Conservation (phyloP, 2,888 invertebrate genomes). For the Amitus sp. region DNA sequence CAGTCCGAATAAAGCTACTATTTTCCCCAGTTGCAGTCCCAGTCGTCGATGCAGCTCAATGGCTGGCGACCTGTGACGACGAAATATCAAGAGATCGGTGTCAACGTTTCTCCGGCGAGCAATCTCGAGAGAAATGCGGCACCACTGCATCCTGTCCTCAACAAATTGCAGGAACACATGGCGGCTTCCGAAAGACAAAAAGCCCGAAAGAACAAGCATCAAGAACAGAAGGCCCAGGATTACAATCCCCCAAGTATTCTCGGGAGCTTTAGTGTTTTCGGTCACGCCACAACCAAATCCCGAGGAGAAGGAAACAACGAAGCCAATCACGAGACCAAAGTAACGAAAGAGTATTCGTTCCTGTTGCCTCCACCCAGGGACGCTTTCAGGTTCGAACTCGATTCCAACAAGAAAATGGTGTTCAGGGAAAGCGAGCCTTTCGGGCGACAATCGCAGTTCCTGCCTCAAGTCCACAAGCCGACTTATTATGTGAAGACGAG, state of each 20-base stretch:
- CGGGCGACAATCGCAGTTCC: slow-evolving; percentile 49
- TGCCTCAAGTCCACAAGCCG: slow-evolving; percentile 44
- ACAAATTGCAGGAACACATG: slow-evolving; percentile 59
- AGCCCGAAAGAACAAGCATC: slow-evolving; percentile 47
- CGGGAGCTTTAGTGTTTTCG: slow-evolving; percentile 72
- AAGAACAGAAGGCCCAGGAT: too few species aligned
- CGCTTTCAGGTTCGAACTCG: slow-evolving; percentile 54
- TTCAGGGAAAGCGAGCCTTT: slow-evolving; percentile 51
- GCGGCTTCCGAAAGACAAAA: slow-evolving; percentile 51
- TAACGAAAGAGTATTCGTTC: slow-evolving; percentile 57
- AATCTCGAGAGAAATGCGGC: slow-evolving; percentile 47
- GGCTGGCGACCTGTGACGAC: slow-evolving; percentile 59
- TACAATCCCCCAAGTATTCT: slow-evolving; percentile 45
- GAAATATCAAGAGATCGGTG: slow-evolving; percentile 54
- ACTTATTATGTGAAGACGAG: slow-evolving; percentile 50
- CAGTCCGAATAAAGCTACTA: not conserved
- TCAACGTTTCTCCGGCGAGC: slow-evolving; percentile 49
- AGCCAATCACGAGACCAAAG: slow-evolving; percentile 48
- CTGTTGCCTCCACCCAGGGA: slow-evolving; percentile 58
- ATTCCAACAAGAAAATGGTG: slow-evolving; percentile 50
- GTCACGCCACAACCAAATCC: slow-evolving; percentile 69
- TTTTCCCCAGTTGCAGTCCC: slow-evolving; percentile 46
- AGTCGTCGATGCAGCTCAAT: slow-evolving; percentile 57
- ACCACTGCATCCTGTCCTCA: slow-evolving; percentile 52
- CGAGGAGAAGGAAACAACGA: slow-evolving; percentile 63